Evolutionary conservation across 2,888 invertebrate genomes (phyloP).

Genomic region (Melipona beecheii): DNA sequence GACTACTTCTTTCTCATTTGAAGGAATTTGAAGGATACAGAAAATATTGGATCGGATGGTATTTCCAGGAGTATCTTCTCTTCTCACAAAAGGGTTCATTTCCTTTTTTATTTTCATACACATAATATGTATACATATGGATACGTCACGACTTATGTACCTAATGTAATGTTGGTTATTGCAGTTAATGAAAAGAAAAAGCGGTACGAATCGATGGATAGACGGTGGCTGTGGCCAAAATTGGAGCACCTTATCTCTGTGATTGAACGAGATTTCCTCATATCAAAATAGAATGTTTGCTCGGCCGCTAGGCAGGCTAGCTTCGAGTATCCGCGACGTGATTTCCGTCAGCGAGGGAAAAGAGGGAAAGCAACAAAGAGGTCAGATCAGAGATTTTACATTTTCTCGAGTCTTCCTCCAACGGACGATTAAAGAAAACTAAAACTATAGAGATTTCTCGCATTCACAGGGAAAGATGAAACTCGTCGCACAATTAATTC

Average conservation of each 20-base stretch:
- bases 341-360: slow-evolving; percentile 28
- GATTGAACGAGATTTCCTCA: slow-evolving; percentile 45
- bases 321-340: slow-evolving; percentile 39
- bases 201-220: background rate
- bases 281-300: slow-evolving; percentile 52
- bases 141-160: too few species aligned
- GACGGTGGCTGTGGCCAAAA: slow-evolving; percentile 34
- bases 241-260: slow-evolving; percentile 47
- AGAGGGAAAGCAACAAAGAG: background rate
- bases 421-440: background rate
- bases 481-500: too few species aligned
- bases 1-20: too few species aligned
- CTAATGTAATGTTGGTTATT: background rate
- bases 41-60: too few species aligned
- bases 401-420: background rate
- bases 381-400: background rate
- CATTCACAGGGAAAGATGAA: background rate
- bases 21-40: too few species aligned
- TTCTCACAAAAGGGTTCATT: too few species aligned
- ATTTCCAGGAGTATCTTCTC: too few species aligned
- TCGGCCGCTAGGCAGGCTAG: background rate
- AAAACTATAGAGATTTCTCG: background rate
- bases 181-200: background rate
- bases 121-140: too few species aligned
- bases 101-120: too few species aligned